phyloP scores from a whole-genome alignment of 2,888 invertebrate genomes.

The Temnothorax unifasciatus region DNA sequence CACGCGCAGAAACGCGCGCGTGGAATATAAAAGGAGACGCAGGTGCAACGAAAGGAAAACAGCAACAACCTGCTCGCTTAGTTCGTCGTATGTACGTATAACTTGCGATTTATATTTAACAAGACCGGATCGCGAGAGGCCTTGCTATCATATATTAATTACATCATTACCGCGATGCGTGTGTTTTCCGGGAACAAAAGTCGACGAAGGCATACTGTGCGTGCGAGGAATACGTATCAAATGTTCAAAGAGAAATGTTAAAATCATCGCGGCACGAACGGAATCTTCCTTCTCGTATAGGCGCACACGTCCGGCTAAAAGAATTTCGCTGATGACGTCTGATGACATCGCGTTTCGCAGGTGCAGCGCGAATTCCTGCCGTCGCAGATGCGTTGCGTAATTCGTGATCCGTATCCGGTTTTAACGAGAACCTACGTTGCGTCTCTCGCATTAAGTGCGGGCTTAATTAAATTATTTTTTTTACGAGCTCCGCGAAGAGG shows the following conservation, averaged over 20 bases:
- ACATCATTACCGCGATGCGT: neutral
- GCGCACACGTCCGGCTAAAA: conserved; percentile 16
- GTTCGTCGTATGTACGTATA: neutral
- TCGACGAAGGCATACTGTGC: neutral
- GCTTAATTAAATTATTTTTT: conserved; percentile 9
- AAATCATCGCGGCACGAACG: conserved; percentile 13
- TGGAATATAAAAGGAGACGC: neutral
- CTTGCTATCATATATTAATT: conserved; percentile 24
- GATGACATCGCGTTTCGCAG: conserved; percentile 49
- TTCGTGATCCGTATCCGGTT: conserved; percentile 38
- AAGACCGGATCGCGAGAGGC: neutral
- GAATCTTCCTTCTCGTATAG: conserved; percentile 28
- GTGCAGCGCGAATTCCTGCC: conserved; percentile 43
- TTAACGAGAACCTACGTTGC: conserved; percentile 11
- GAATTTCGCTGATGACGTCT: conserved; percentile 54
- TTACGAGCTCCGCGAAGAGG: neutral
- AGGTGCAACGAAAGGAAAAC: conserved; percentile 14
- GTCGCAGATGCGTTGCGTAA: conserved; percentile 38
- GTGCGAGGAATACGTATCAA: neutral
- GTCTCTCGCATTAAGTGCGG: neutral
- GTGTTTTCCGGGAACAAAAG: neutral
- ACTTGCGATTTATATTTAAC: conserved; percentile 24
- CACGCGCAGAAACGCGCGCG: neutral
- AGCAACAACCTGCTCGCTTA: neutral
- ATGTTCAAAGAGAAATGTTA: neutral